Evolutionary conservation across 2,888 invertebrate genomes (phyloP).

Genomic region (Trichopoda pennipes): DNA sequence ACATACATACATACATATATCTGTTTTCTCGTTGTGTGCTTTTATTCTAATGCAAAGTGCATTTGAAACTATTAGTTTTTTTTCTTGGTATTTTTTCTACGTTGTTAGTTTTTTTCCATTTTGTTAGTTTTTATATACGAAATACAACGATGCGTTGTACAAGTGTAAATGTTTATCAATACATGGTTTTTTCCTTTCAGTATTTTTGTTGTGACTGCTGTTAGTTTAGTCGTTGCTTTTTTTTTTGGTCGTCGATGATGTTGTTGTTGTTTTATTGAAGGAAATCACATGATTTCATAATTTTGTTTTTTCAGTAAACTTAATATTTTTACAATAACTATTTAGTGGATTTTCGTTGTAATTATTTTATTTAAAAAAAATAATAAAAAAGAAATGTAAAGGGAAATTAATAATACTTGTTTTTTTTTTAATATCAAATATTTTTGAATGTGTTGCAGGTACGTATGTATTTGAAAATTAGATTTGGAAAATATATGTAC

Average conservation of each 20-base stretch:
- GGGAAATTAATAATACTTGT: too few species aligned
- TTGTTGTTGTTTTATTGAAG: conserved; percentile 39
- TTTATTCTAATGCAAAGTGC: conserved; percentile 52
- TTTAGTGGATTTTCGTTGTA: neutral
- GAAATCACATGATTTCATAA: conserved; percentile 67
- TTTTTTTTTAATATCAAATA: too few species aligned
- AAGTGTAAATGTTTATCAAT: conserved; percentile 30
- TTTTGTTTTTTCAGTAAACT: conserved; percentile 48
- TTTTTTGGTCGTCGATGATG: too few species aligned
- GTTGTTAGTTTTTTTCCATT: conserved; percentile 35
- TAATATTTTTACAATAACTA: conserved; percentile 9
- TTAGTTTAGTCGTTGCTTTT: conserved; percentile 21
- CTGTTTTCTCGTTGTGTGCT: conserved; percentile 20
- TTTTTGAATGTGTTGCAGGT: too few species aligned
- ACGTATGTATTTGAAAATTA: too few species aligned
- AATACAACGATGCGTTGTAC: neutral
- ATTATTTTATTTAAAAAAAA: too few species aligned
- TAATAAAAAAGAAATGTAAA: too few species aligned
- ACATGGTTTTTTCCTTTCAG: conserved; percentile 13
- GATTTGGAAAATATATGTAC: too few species aligned
- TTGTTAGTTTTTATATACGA: conserved; percentile 44
- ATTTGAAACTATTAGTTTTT: conserved; percentile 53
- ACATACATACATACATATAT: neutral
- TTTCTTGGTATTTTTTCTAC: conserved; percentile 1
- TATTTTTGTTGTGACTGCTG: conserved; percentile 27